Conservation (phyloP, 1,140 invertebrate species). For the Lasaia peninsularis region DNA sequence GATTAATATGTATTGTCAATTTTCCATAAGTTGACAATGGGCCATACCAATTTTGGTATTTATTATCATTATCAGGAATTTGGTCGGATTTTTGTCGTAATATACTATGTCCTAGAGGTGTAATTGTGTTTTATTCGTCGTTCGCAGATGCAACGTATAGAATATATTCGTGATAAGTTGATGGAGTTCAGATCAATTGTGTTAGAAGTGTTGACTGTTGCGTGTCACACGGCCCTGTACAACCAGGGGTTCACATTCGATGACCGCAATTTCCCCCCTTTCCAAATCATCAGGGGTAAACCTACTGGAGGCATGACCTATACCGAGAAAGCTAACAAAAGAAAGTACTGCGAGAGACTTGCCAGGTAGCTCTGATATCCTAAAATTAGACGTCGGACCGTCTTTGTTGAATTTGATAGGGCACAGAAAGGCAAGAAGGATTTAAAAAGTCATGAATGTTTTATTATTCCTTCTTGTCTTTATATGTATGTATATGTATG, state of each 20-base stretch:
- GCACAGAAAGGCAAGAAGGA: too few relatives aligned
- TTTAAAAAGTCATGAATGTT: too few relatives aligned
- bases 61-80: too few relatives aligned
- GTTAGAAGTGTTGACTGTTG: conserved; percentile 81
- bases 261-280: conserved; percentile 78
- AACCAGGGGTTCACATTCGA: conserved; percentile 85
- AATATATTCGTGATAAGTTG: conserved; percentile 76
- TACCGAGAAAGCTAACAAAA: conserved; percentile 89
- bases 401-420: too few relatives aligned
- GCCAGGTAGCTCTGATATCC: conserved; percentile 44
- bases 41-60: too few relatives aligned
- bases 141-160: conserved; percentile 74
- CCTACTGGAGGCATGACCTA: conserved; percentile 85
- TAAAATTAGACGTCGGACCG: too few relatives aligned
- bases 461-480: too few relatives aligned
- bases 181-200: conserved; percentile 79
- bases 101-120: too few relatives aligned
- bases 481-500: conserved; percentile 21
- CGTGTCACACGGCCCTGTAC: conserved; percentile 85
- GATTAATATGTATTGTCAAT: too few relatives aligned
- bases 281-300: conserved; percentile 70
- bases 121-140: too few relatives aligned
- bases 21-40: too few relatives aligned
- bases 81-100: too few relatives aligned
- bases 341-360: conserved; percentile 83